Percentiles rank a stretch among this genome's conserved stretches.
These are phyloP conservation scores for Drosophila melanica DNA, from an alignment of 1,140 invertebrate species.

Conservation along the genomic window DNA sequence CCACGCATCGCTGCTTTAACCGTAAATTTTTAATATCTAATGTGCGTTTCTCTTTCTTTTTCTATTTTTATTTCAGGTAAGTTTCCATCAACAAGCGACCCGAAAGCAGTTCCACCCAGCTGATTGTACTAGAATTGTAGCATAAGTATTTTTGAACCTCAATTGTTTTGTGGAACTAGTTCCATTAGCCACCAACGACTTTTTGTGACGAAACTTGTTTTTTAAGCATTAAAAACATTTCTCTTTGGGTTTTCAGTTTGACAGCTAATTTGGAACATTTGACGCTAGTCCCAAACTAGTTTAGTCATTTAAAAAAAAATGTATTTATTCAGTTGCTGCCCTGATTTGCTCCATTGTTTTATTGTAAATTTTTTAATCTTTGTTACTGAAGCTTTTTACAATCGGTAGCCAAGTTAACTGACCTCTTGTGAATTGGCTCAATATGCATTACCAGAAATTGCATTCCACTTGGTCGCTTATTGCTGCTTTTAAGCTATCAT, in stretches of 20 bases:
- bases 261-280: neutral
- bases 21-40: slow-evolving; percentile 73
- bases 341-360: neutral
- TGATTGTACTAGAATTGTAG: neutral
- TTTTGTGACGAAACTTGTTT: neutral
- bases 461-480: slow-evolving; percentile 7
- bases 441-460: slow-evolving; percentile 4
- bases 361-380: too few species aligned
- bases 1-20: slow-evolving; percentile 16
- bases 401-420: slow-evolving; percentile 12
- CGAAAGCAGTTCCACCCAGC: neutral
- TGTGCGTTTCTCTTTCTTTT: slow-evolving; percentile 43
- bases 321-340: neutral
- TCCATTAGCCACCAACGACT: neutral
- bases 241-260: neutral
- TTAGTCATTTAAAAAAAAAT: neutral
- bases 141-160: slow-evolving; percentile 30
- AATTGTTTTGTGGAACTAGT: slow-evolving; percentile 6
- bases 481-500: neutral
- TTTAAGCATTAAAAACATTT: neutral
- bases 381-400: neutral
- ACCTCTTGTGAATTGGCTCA: neutral
- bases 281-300: neutral
- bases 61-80: slow-evolving; percentile 67
- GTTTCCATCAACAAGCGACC: slow-evolving; percentile 28